Evolutionary conservation across 2,888 invertebrate species (phyloP).

Genomic region (Erebia ligea): DNA sequence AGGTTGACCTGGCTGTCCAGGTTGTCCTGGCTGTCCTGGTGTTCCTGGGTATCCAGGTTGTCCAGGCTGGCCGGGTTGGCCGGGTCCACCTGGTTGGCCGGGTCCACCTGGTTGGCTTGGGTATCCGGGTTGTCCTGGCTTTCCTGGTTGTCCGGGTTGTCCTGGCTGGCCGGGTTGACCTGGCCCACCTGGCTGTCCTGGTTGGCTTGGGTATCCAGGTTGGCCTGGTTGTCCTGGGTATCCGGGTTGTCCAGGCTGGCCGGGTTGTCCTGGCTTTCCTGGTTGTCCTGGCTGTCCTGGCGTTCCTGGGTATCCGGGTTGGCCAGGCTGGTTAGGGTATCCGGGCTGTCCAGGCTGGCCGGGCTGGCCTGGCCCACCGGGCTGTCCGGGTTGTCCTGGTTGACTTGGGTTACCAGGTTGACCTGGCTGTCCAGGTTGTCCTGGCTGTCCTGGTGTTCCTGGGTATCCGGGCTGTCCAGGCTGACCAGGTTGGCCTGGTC

Average conservation of each 20-base stretch:
- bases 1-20: constrained; percentile 43
- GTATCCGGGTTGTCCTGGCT: constrained; percentile 28
- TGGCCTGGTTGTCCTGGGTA: not conserved
- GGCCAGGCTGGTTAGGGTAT: no score
- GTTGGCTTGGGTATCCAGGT: constrained; percentile 17
- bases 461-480: no score
- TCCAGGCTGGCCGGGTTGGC: not conserved
- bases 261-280: constrained; percentile 13
- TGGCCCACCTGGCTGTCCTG: constrained; percentile 22
- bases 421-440: constrained; percentile 52
- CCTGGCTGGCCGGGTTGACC: constrained; percentile 21
- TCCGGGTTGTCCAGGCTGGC: not conserved
- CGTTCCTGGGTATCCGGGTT: constrained; percentile 53
- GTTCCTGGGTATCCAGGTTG: constrained; percentile 27
- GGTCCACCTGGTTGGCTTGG: constrained; percentile 34
- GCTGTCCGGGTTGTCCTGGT: constrained; percentile 47
- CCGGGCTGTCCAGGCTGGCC: constrained; percentile 46
- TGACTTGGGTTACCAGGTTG: no score
- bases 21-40: constrained; percentile 34
- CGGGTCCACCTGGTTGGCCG: constrained; percentile 5
- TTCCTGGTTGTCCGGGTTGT: constrained; percentile 31
- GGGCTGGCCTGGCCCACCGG: constrained; percentile 29
- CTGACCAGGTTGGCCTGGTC: constrained; percentile 48
- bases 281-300: constrained; percentile 18
- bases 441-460: constrained; percentile 47